Conservation (phyloP, 2,888 invertebrate genomes). For the Apodemia hepburni region DNA sequence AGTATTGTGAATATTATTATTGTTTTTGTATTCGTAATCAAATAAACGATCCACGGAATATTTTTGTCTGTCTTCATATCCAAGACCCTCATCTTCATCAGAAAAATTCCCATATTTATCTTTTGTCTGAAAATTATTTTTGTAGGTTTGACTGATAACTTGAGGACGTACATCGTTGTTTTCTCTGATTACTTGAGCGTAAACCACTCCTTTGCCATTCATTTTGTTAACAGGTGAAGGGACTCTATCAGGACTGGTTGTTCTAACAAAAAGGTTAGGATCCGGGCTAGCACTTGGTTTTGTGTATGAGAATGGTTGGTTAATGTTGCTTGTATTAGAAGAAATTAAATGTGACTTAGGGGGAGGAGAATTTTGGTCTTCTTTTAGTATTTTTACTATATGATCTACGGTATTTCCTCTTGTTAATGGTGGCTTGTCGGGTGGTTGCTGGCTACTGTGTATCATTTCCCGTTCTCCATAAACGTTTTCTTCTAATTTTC, state of each 20-base stretch:
- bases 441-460: constrained; percentile 86
- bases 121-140: constrained; percentile 65
- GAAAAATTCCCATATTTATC: constrained; percentile 80
- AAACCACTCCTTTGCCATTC: constrained; percentile 84
- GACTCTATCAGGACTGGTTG: constrained; percentile 68
- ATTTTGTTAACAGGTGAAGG: constrained; percentile 69
- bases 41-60: constrained; percentile 51
- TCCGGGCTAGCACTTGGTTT: constrained; percentile 79
- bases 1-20: constrained; percentile 59
- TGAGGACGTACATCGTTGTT: constrained; percentile 48
- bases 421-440: constrained; percentile 84
- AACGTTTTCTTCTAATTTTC: constrained; percentile 71
- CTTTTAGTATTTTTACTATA: constrained; percentile 87
- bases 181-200: constrained; percentile 86
- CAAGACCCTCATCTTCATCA: constrained; percentile 90
- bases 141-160: constrained; percentile 68
- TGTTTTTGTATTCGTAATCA: constrained; percentile 71
- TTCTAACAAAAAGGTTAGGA: constrained; percentile 63
- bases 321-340: constrained; percentile 83
- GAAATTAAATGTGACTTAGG: constrained; percentile 83
- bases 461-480: constrained; percentile 82
- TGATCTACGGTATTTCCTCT: constrained; percentile 87
- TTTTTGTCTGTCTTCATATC: constrained; percentile 82
- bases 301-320: constrained; percentile 91
- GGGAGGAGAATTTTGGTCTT: constrained; percentile 84